A percentile compares a stretch with the other conserved stretches of the same genome.
Evolutionary conservation across 2,888 invertebrate genomes (phyloP).

Genomic region (Heliconius ethilla): DNA sequence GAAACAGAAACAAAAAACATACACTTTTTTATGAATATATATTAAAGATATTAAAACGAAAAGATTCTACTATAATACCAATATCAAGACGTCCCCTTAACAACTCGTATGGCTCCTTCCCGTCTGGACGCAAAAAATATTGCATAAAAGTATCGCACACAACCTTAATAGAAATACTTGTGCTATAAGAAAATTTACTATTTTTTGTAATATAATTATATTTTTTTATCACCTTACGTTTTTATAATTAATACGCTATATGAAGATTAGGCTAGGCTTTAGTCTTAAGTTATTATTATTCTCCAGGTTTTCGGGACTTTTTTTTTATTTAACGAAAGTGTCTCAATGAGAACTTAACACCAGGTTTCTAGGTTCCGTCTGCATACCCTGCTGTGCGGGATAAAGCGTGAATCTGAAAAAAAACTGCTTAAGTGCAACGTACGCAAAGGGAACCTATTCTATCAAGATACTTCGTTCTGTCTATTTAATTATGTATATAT

Average conservation of each 20-base stretch:
- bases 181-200: background rate
- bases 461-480: too few relatives aligned
- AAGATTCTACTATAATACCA: slow-evolving; percentile 16
- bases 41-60: background rate
- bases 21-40: too few relatives aligned
- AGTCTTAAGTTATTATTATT: background rate
- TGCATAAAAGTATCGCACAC: slow-evolving; percentile 58
- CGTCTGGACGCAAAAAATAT: slow-evolving; percentile 62
- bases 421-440: too few relatives aligned
- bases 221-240: background rate
- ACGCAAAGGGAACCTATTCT: too few relatives aligned
- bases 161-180: slow-evolving; percentile 53
- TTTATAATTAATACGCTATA: background rate
- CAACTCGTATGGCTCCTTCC: slow-evolving; percentile 54
- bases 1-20: too few relatives aligned
- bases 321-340: too few relatives aligned
- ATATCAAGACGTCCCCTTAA: slow-evolving; percentile 35
- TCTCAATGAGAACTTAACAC: too few relatives aligned
- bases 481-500: too few relatives aligned
- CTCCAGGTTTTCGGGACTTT: background rate
- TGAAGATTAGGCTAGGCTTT: background rate
- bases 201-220: background rate
- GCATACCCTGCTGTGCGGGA: too few relatives aligned
- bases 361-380: too few relatives aligned
- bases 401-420: too few relatives aligned